Percentiles rank a stretch among this genome's conserved stretches.
Evolutionary conservation across 2,113 vertebrate species (phyloP).

Genomic region (Progne subis): DNA sequence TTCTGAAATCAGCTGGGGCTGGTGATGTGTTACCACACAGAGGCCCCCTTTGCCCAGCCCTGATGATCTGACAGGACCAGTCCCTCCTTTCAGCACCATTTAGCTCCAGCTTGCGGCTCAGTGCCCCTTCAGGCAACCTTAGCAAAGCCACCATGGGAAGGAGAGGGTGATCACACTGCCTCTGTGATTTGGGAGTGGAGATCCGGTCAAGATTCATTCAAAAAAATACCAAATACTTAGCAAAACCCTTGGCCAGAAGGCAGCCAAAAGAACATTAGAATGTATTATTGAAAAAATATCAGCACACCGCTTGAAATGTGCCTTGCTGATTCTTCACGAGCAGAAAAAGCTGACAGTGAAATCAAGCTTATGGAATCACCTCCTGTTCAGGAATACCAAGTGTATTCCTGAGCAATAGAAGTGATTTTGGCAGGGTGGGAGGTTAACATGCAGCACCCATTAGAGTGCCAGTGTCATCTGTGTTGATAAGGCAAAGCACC

Average conservation of each 20-base stretch:
- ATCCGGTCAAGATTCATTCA: neutral
- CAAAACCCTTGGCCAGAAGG: neutral
- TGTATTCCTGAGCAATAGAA: neutral
- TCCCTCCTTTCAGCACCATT: neutral
- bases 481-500: neutral
- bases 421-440: neutral
- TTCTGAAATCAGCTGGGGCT: neutral
- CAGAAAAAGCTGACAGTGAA: neutral
- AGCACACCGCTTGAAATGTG: neutral
- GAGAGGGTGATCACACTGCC: neutral
- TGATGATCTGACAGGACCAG: neutral
- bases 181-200: neutral
- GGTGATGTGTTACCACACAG: neutral
- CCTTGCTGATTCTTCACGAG: neutral
- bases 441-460: neutral
- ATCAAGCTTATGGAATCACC: neutral
- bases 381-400: neutral
- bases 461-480: neutral
- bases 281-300: neutral
- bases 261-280: neutral
- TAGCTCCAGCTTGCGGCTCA: neutral
- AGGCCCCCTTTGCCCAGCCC: neutral
- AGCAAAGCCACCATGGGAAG: slow-evolving; percentile 1
- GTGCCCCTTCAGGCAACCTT: neutral
- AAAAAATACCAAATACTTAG: neutral